Evolutionary conservation across 2,113 vertebrate genomes (phyloP), one percentile per base, ranked within the genome.

Genomic region (Apodemus sylvaticus): DNA sequence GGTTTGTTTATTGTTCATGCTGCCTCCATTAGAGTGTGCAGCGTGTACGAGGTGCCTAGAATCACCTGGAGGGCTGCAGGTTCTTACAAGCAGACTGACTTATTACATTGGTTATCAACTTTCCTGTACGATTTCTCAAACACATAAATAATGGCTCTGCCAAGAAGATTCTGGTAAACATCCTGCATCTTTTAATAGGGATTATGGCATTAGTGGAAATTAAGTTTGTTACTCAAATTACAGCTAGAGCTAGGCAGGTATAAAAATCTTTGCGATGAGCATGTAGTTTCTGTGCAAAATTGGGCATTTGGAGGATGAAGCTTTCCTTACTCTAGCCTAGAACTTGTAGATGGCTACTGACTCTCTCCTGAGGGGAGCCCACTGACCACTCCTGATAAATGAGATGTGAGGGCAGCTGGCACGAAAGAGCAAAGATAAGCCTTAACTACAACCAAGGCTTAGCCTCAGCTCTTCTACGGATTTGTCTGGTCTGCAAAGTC

Each of bases 121-220:
- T 81, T 34, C 64, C 66, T 55, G 24, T 29, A 66, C 42, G 29
- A 14, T 1, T 76, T 89, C 91, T 39, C 71, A 89, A 62, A 74
- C 31, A 42, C 11, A 2, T 3, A 45, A 2, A 64, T 74, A 51
- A 64, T 26, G 14, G 31, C 45, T 64, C 42, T 19, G 1, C 42
- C 8, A 4, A 19, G 53, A n/a, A 24, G 3, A 48, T 64, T 90
- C 82, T 94, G 60, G 58, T 74, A 64, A 20, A 7, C 14, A 90
- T 83, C 29, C 31, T 87, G 16, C 19, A 36, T 60, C 19, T 71
- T 88, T 71, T n/a, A 70, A 70, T 45, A 45, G n/a, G 2, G 7
- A 36, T 71, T 42, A 70, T 78, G 88, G 86, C 74, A 66, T 77
- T 77, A 58, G 20, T 68, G 39, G 68, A 78, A 94, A 88, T 70